Base-by-base conservation (phyloP, 1,140 invertebrate species). In the Sminthurides bifidus region DNA sequence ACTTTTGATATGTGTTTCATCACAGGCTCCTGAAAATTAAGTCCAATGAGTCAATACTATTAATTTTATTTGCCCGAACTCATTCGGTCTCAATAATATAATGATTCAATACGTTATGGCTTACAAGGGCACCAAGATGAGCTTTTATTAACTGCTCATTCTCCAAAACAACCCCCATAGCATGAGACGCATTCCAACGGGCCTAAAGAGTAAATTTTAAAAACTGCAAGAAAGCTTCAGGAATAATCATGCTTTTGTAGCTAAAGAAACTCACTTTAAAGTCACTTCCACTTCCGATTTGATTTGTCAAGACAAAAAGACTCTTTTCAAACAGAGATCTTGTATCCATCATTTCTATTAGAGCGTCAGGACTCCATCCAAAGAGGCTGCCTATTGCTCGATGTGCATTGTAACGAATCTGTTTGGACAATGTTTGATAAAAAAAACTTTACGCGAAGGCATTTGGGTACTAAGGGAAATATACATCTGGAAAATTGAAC, bases 161-260 rank as follows among this genome's bases (percentile, higher is more conserved):
- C 2, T 52, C 21, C 19, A 60, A 52, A 0, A 54, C 40, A 14
- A 21, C 43, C 0, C 48, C 41, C 6, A 56, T 10, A n/a, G 58
- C 58, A 53, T 41, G 38, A 19, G 41, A 19, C 14, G 58, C 58
- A 35, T 60, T 60, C 58, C 58, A 60, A 19, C 58, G 53, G 17
- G 54, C 58, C 58, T 60, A 37, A 21, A 31, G 12, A 5, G 19
- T 1, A 45, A 14, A 21, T 17, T 2, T 8, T 4, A 45, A 45
- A 24, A 4, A 1, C 1, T 19, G 6, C n/a, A 30, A 48, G 8
- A 2, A 15, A 10, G 1, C 24, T 10, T 21, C 19, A 31, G 27
- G 37, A 35, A 6, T 35, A 21, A 35, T 27, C 5, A 29, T 24
- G 19, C 17, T 26, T 37, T 10, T 35, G n/a, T 35, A n/a, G 10